Percentiles rank a stretch among this genome's conserved stretches.
phyloP scores from a whole-genome alignment of 2,888 invertebrate genomes.

The Drosophila recens region DNA sequence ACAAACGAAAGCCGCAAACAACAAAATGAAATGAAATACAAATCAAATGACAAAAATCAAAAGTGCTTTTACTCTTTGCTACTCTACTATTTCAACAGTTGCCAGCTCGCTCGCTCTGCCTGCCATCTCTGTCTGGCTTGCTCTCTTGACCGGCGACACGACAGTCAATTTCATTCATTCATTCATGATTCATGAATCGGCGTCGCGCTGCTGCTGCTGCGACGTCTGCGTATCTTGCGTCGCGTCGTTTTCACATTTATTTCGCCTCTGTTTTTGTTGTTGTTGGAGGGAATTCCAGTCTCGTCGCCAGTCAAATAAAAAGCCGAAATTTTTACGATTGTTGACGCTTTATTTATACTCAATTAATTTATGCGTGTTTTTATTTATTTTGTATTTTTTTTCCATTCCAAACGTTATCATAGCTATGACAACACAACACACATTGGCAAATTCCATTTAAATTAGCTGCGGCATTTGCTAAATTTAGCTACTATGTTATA shows the following conservation, averaged over 20 bases:
- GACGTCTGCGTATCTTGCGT: background rate
- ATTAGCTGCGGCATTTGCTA: constrained; percentile 29
- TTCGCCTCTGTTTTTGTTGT: constrained; percentile 31
- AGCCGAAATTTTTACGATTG: constrained; percentile 43
- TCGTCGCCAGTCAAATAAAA: constrained; percentile 32
- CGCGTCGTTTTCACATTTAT: constrained; percentile 55
- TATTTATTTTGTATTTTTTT: constrained; percentile 14
- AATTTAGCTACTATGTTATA: constrained; percentile 34
- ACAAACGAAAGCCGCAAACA: constrained; percentile 41
- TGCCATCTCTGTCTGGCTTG: constrained; percentile 23
- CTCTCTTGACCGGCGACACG: constrained; percentile 43
- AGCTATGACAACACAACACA: constrained; percentile 24
- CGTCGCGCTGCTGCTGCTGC: constrained; percentile 28
- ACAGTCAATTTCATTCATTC: constrained; percentile 75
- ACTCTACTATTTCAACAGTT: constrained; percentile 12
- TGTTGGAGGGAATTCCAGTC: constrained; percentile 54
- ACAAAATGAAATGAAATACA: constrained; percentile 37
- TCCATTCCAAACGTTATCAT: constrained; percentile 20
- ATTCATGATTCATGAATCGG: constrained; percentile 63
- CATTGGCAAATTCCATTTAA: constrained; percentile 47
- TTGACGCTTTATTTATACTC: constrained; percentile 52
- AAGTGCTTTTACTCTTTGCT: constrained; percentile 57
- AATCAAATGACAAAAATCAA: constrained; percentile 67
- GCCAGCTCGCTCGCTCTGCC: constrained; percentile 4
- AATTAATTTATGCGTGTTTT: constrained; percentile 45